These are phyloP conservation scores for Physocephala rufipes DNA, from an alignment of 2,888 invertebrate species.

Conservation along the genomic window DNA sequence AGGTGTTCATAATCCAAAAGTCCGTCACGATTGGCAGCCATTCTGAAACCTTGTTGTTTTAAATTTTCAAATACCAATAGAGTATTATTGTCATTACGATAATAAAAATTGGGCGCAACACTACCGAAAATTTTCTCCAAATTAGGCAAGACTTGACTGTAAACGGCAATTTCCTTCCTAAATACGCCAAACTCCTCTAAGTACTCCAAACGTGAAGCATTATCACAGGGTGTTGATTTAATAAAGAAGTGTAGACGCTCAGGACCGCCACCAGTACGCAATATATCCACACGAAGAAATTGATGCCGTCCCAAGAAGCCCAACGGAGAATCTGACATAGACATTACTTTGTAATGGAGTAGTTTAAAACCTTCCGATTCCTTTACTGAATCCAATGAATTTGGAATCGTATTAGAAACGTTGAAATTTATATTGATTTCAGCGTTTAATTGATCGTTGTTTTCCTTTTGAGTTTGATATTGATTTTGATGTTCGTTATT, in stretches of 20 bases:
- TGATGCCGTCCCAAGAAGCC: slow-evolving; percentile 61
- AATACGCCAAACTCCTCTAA: slow-evolving; percentile 67
- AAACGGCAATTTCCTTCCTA: slow-evolving; percentile 67
- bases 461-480: not conserved
- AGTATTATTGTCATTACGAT: slow-evolving; percentile 56
- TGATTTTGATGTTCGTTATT: too few species aligned
- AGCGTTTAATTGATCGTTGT: not conserved
- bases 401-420: not conserved
- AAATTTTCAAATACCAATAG: slow-evolving; percentile 67
- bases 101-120: slow-evolving; percentile 64
- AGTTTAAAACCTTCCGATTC: slow-evolving; percentile 46
- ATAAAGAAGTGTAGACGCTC: slow-evolving; percentile 68
- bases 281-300: slow-evolving; percentile 53
- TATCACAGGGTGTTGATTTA: slow-evolving; percentile 70
- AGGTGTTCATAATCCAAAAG: slow-evolving; percentile 63
- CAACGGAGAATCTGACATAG: slow-evolving; percentile 54
- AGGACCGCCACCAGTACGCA: slow-evolving; percentile 36
- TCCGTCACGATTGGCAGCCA: slow-evolving; percentile 56
- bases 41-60: slow-evolving; percentile 54
- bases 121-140: slow-evolving; percentile 53
- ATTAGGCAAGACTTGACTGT: slow-evolving; percentile 63
- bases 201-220: slow-evolving; percentile 67
- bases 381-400: not conserved
- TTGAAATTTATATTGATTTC: not conserved
- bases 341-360: slow-evolving; percentile 51